Conservation (phyloP, 2,797 vertebrate species). For the Argya squamiceps region DNA sequence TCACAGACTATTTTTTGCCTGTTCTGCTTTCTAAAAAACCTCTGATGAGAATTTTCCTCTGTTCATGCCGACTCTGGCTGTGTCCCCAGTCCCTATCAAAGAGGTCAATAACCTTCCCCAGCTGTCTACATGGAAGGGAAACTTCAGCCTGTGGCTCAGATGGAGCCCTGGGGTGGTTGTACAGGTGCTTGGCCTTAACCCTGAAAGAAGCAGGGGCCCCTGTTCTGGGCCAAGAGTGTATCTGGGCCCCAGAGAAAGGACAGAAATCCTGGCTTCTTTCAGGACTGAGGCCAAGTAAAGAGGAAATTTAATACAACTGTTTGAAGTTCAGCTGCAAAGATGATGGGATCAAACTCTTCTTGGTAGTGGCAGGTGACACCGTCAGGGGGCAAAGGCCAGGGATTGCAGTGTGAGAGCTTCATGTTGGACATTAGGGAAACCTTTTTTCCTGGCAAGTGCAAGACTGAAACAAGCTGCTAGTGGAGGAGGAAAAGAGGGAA, state of each 20-base stretch:
- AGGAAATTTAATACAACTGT: neutral
- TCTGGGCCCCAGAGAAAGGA: neutral
- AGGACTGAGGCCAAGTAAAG: neutral
- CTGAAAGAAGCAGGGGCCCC: neutral
- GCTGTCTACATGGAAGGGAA: neutral
- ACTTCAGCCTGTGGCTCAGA: neutral
- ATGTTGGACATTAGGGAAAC: neutral
- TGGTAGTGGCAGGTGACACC: neutral
- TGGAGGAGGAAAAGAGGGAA: neutral
- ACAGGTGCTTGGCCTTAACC: constrained; percentile 43
- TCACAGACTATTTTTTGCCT: neutral
- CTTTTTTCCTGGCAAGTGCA: neutral
- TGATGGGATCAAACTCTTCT: neutral
- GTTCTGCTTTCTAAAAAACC: neutral
- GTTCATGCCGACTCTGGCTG: constrained; percentile 32
- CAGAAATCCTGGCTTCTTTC: neutral
- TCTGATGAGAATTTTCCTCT: constrained; percentile 36
- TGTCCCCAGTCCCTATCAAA: constrained; percentile 19
- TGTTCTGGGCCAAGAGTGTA: neutral
- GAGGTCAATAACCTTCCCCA: constrained; percentile 21
- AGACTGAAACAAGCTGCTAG: neutral
- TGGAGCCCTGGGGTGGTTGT: neutral
- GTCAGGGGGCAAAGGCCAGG: accelerated
- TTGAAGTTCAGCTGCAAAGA: neutral
- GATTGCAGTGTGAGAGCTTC: neutral